These are phyloP conservation scores for Epiperipatus broadwayi DNA, from an alignment of 2,888 invertebrate genomes.

Conservation along the genomic window DNA sequence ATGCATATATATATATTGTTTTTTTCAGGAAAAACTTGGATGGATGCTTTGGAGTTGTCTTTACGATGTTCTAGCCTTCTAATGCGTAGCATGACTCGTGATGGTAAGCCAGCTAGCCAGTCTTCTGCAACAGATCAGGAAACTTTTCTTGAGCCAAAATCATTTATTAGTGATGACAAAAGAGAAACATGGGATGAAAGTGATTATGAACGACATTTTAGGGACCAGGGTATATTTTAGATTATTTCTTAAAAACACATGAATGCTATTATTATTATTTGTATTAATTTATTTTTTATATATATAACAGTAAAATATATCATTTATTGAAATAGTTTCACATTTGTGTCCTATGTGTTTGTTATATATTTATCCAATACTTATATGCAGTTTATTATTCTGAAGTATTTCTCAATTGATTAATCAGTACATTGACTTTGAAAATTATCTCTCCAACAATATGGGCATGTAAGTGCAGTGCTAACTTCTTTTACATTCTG, in stretches of 20 bases:
- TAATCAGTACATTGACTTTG: too few relatives aligned
- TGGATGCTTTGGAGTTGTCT: slow-evolving; percentile 79
- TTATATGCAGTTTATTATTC: too few relatives aligned
- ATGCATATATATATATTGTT: slow-evolving; percentile 20
- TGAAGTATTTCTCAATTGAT: too few relatives aligned
- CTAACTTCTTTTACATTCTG: too few relatives aligned
- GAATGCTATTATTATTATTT: slow-evolving; percentile 11
- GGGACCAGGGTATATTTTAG: slow-evolving; percentile 47
- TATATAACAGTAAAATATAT: too few relatives aligned
- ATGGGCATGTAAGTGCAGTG: too few relatives aligned
- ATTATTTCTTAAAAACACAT: not conserved
- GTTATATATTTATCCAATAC: too few relatives aligned
- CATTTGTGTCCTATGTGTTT: too few relatives aligned
- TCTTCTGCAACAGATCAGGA: slow-evolving; percentile 14
- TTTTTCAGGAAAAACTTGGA: slow-evolving; percentile 96
- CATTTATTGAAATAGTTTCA: too few relatives aligned
- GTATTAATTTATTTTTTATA: too few relatives aligned
- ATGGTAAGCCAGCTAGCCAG: slow-evolving; percentile 13
- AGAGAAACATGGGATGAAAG: slow-evolving; percentile 48
- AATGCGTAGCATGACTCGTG: slow-evolving; percentile 41
- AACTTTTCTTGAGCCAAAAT: slow-evolving; percentile 15
- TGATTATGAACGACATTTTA: slow-evolving; percentile 71
- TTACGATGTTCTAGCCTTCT: slow-evolving; percentile 53
- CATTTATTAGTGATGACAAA: slow-evolving; percentile 17
- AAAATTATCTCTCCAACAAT: too few relatives aligned